These are phyloP conservation scores for Rhinichthys osculus DNA, from an alignment of 2,797 vertebrate genomes.

Conservation along the genomic window DNA sequence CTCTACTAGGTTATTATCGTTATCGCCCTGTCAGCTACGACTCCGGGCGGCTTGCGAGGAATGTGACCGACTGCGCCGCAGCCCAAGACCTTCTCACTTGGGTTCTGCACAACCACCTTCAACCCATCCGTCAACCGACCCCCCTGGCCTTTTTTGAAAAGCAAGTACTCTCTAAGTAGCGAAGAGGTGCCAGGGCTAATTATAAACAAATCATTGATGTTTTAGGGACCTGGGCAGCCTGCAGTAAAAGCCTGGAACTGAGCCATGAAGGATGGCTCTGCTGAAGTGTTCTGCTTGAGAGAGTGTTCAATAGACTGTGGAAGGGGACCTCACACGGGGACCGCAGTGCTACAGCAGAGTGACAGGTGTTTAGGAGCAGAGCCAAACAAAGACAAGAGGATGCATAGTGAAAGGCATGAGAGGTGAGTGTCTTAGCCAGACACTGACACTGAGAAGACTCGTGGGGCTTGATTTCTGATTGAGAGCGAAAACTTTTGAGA, in stretches of 20 bases:
- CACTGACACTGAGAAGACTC: neutral
- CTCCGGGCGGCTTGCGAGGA: constrained; percentile 77
- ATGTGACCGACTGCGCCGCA: constrained; percentile 68
- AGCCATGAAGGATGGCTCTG: constrained; percentile 20
- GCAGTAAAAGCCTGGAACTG: constrained; percentile 59
- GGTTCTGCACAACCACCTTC: constrained; percentile 20
- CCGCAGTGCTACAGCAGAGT: constrained; percentile 63
- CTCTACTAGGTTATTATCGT: constrained; percentile 77
- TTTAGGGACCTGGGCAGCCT: constrained; percentile 69
- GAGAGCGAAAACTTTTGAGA: neutral
- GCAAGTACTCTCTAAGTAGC: constrained; percentile 83
- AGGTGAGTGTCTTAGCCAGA: constrained; percentile 48
- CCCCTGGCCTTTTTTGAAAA: constrained; percentile 81
- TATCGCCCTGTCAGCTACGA: constrained; percentile 76
- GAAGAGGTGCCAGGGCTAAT: constrained; percentile 84
- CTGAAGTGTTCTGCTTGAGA: constrained; percentile 77
- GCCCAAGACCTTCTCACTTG: constrained; percentile 50
- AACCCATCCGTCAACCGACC: constrained; percentile 70
- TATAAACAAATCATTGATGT: constrained; percentile 85
- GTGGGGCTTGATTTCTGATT: neutral
- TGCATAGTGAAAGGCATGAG: constrained; percentile 70
- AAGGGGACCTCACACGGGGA: constrained; percentile 76
- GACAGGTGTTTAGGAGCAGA: constrained; percentile 66
- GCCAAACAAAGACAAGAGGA: constrained; percentile 61
- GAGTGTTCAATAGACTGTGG: constrained; percentile 75